phyloP scores from a whole-genome alignment of 2,113 vertebrate genomes.

The Pteruthius melanotis region DNA sequence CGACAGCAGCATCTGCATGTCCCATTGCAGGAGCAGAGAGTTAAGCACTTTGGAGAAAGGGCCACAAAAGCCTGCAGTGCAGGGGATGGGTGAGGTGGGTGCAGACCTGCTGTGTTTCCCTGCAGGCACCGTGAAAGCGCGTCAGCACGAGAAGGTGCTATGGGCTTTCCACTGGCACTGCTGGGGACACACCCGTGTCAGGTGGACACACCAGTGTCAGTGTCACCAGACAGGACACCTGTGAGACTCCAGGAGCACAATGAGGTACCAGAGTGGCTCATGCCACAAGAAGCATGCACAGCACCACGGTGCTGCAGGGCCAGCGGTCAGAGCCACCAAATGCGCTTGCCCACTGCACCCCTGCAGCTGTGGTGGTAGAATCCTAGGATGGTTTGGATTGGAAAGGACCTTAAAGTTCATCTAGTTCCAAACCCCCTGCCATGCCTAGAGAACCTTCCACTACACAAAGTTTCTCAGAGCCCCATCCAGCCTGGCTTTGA shows the following conservation, averaged over 20 bases:
- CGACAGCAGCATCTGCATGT: fast-evolving
- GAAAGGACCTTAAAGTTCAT: not conserved
- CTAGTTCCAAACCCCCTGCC: not conserved
- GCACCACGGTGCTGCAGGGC: fast-evolving
- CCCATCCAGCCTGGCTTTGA: not conserved
- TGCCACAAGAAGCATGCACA: not conserved
- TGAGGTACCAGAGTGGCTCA: fast-evolving
- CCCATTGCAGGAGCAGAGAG: not conserved
- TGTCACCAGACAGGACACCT: fast-evolving
- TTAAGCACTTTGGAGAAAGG: not conserved
- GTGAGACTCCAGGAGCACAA: not conserved
- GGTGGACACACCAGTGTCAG: too few species aligned
- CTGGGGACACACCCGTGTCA: fast-evolving
- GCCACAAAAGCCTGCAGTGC: not conserved
- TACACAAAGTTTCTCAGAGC: not conserved
- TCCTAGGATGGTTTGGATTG: not conserved
- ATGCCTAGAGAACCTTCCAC: not conserved
- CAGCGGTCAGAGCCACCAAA: fast-evolving
- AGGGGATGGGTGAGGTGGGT: not conserved
- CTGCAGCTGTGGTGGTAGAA: not conserved
- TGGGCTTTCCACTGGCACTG: not conserved
- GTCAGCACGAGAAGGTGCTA: not conserved
- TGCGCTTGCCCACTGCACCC: not conserved
- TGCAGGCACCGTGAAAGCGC: fast-evolving
- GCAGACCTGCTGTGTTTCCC: not conserved